Evolutionary conservation across 1,140 invertebrate genomes (phyloP).

Genomic region (Trichogramma pretiosum): DNA sequence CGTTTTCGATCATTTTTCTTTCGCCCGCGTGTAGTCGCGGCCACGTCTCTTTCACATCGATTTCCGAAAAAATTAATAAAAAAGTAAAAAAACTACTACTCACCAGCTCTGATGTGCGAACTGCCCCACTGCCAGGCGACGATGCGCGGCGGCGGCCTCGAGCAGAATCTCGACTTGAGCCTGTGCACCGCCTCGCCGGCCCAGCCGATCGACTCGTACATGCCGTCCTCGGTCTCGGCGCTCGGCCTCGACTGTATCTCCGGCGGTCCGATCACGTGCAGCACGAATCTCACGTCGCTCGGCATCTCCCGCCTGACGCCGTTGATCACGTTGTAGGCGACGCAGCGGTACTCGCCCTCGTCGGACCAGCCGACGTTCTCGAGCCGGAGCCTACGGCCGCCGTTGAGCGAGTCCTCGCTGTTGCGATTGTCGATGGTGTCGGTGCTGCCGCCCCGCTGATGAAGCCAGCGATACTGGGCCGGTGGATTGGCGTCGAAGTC

Average conservation of each 20-base stretch:
- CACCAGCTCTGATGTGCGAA: constrained; percentile 39
- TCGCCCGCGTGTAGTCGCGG: too few relatives aligned
- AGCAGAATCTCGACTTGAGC: constrained; percentile 38
- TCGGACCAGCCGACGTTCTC: constrained; percentile 41
- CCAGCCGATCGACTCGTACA: constrained; percentile 39
- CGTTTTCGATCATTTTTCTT: too few relatives aligned
- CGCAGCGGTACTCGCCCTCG: constrained; percentile 40
- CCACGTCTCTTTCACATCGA: too few relatives aligned
- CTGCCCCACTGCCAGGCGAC: constrained; percentile 45
- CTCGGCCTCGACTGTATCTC: constrained; percentile 37
- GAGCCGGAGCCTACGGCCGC: constrained; percentile 28
- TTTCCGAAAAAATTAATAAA: too few relatives aligned
- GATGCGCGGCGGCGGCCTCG: constrained; percentile 37
- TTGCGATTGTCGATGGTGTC: constrained; percentile 30
- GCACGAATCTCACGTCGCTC: constrained; percentile 32
- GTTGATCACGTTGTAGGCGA: constrained; percentile 41
- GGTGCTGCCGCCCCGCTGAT: constrained; percentile 33
- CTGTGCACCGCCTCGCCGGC: constrained; percentile 35
- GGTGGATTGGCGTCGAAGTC: constrained; percentile 73
- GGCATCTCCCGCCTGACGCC: constrained; percentile 35
- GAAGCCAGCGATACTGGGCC: constrained; percentile 55
- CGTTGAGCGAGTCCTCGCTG: constrained; percentile 4
- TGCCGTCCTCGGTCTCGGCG: constrained; percentile 24
- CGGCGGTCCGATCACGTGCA: constrained; percentile 40
- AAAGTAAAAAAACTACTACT: constrained; percentile 7